Evolutionary conservation across 2,113 vertebrate genomes (phyloP).

Genomic region (Ursus arctos): DNA sequence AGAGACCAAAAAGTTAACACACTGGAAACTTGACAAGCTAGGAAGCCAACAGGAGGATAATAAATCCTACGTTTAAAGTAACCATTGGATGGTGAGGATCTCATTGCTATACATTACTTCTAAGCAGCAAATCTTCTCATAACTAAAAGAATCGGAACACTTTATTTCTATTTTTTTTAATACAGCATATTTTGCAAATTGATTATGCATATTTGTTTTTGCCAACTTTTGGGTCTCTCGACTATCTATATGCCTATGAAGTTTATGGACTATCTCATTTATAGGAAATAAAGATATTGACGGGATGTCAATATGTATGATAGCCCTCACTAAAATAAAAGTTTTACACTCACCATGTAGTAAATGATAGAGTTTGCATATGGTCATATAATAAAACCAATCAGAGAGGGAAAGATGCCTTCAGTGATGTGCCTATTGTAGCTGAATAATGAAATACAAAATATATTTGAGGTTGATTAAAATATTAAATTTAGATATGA

Average conservation of each 20-base stretch:
- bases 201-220: constrained; percentile 81
- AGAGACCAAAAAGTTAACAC: constrained; percentile 81
- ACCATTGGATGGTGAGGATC: not conserved
- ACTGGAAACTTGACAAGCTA: constrained; percentile 63
- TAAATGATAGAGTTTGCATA: constrained; percentile 89
- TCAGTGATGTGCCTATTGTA: constrained; percentile 83
- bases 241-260: constrained; percentile 80
- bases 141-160: constrained; percentile 77
- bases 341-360: constrained; percentile 86
- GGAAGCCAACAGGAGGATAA: constrained; percentile 63
- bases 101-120: constrained; percentile 73
- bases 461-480: constrained; percentile 83
- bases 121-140: constrained; percentile 68
- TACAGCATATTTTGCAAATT: constrained; percentile 82
- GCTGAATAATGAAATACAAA: constrained; percentile 85
- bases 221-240: constrained; percentile 88
- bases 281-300: constrained; percentile 79
- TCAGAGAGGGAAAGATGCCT: constrained; percentile 88
- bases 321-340: constrained; percentile 88
- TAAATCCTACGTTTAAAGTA: constrained; percentile 69
- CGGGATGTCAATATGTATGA: constrained; percentile 84
- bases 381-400: constrained; percentile 88
- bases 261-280: constrained; percentile 84
- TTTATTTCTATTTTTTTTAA: constrained; percentile 83
- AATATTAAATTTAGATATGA: constrained; percentile 71